A percentile compares a stretch with the other conserved stretches of the same genome.
phyloP scores from a whole-genome alignment of 2,888 invertebrate genomes.

The Coronaproctus castanopsis region DNA sequence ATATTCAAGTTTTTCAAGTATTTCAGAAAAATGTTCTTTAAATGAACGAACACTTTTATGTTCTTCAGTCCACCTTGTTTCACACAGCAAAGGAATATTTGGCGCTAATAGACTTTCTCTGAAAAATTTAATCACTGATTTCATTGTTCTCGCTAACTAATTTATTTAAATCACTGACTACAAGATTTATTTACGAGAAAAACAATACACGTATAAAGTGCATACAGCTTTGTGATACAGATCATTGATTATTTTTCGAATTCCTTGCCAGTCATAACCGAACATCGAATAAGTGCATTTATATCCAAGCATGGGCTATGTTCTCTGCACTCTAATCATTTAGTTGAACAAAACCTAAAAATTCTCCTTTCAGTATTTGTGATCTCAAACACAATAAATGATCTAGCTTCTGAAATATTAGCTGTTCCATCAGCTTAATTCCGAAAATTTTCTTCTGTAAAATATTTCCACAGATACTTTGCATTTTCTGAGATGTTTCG shows the following conservation, averaged over 20 bases:
- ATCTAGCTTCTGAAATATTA: background rate
- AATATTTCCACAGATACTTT: background rate
- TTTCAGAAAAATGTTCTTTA: background rate
- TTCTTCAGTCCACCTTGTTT: background rate
- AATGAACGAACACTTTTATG: background rate
- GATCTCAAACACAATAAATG: background rate
- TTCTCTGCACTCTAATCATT: background rate
- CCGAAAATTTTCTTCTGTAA: background rate
- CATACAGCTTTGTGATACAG: too few species aligned
- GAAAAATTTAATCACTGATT: background rate
- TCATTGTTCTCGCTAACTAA: background rate
- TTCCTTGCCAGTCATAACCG: background rate
- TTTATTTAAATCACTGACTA: background rate
- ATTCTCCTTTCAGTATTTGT: background rate
- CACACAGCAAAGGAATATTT: background rate
- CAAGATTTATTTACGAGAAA: too few species aligned
- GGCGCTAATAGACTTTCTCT: background rate
- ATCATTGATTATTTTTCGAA: background rate
- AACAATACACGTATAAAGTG: too few species aligned
- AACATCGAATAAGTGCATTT: background rate
- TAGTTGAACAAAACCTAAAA: background rate
- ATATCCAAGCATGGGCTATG: background rate
- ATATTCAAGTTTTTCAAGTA: background rate
- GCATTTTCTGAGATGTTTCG: too few species aligned
- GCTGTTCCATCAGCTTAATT: background rate